A percentile compares a stretch with the other conserved stretches of the same genome.
Conservation (phyloP, 2,797 vertebrate genomes). For the Tolypeutes matacus region DNA sequence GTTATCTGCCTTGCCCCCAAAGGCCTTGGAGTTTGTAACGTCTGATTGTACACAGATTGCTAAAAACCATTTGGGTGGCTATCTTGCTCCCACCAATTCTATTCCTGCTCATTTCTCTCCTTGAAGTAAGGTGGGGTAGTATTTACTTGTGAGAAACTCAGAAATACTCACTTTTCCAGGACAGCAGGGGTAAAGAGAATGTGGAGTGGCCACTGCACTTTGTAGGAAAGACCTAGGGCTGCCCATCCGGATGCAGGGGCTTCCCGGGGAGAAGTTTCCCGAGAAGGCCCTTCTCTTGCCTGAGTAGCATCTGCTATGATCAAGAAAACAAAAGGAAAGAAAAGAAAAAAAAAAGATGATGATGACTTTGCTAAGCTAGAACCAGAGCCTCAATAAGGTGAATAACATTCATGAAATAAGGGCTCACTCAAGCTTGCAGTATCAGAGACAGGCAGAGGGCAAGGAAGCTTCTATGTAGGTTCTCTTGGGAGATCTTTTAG, state of each 20-base stretch:
- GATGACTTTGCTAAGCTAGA: not conserved
- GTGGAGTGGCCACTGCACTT: conserved; percentile 98
- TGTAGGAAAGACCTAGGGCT: conserved; percentile 97
- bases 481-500: not conserved
- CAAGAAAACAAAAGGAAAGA: conserved; percentile 51
- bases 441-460: not conserved
- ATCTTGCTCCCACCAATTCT: not conserved
- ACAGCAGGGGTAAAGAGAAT: conserved; percentile 99
- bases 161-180: conserved; percentile 94
- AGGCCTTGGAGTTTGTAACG: not conserved
- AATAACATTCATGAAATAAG: not conserved
- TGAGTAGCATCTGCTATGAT: conserved; percentile 90
- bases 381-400: not conserved
- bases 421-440: not conserved
- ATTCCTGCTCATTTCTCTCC: not conserved
- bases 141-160: not conserved
- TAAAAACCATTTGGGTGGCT: not conserved
- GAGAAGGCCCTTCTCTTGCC: conserved; percentile 93
- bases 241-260: conserved; percentile 96
- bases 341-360: not conserved
- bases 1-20: not conserved
- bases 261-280: conserved; percentile 96
- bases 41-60: not conserved
- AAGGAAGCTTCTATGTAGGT: not conserved
- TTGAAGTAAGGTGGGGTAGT: not conserved